Conservation (phyloP, 2,797 vertebrate species). For the Falco concolor region DNA sequence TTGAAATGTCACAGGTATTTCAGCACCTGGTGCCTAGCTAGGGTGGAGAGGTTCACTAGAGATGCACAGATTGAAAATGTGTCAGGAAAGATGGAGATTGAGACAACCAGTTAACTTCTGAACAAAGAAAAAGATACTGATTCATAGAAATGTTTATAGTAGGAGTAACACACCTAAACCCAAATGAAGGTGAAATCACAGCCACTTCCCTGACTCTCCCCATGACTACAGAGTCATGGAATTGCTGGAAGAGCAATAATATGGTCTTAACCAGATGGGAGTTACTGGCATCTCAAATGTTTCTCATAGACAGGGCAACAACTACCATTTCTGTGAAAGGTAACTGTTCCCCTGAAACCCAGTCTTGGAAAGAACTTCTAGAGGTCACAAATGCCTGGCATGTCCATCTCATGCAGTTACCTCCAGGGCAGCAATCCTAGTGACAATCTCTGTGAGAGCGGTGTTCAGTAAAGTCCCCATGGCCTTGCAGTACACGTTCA, state of each 20-base stretch:
- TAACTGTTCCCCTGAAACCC: not conserved
- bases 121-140: not conserved
- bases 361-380: not conserved
- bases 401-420: conserved; percentile 53
- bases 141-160: not conserved
- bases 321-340: accelerated
- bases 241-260: not conserved
- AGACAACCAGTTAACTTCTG: not conserved
- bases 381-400: not conserved
- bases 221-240: not conserved
- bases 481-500: conserved; percentile 91
- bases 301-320: not conserved
- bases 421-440: conserved; percentile 88
- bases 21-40: not conserved
- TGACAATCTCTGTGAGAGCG: conserved; percentile 83
- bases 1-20: not conserved
- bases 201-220: not conserved
- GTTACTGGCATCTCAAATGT: accelerated
- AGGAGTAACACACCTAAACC: not conserved
- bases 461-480: conserved; percentile 92
- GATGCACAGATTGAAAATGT: not conserved
- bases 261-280: not conserved
- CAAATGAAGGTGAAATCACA: not conserved
- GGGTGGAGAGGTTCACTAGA: not conserved
- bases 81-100: not conserved